Evolutionary conservation across 2,113 vertebrate species (phyloP).

Genomic region (Corythoichthys intestinalis): DNA sequence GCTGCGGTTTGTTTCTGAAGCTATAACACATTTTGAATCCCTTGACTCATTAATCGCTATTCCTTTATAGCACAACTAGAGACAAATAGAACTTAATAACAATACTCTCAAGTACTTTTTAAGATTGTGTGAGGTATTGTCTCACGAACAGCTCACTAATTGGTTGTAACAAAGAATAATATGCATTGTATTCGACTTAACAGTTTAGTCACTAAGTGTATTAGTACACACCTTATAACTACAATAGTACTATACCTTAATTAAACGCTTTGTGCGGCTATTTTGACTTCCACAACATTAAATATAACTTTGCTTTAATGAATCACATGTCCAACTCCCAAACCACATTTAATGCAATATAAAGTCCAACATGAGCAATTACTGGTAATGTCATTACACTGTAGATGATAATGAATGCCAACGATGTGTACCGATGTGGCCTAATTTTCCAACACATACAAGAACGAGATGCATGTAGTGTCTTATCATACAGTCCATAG

Average conservation of each 20-base stretch:
- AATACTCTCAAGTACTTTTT: conserved; percentile 4
- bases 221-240: background rate
- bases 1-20: background rate
- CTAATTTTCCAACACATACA: background rate
- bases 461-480: background rate
- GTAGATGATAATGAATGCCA: background rate
- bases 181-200: background rate
- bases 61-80: conserved; percentile 6
- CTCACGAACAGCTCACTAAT: background rate
- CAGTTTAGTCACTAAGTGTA: no score
- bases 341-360: background rate
- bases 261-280: background rate
- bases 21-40: conserved; percentile 1
- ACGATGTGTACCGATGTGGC: background rate
- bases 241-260: background rate
- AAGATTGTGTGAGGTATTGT: background rate
- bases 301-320: background rate
- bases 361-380: background rate
- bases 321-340: background rate
- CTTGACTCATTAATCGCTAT: conserved; percentile 1
- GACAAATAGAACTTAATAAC: conserved; percentile 14
- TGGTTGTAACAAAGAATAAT: background rate
- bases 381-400: background rate
- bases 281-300: background rate
- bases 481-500: background rate